These are phyloP conservation scores for Acanthoscelides obtectus DNA, from an alignment of 2,888 invertebrate species.

Conservation along the genomic window DNA sequence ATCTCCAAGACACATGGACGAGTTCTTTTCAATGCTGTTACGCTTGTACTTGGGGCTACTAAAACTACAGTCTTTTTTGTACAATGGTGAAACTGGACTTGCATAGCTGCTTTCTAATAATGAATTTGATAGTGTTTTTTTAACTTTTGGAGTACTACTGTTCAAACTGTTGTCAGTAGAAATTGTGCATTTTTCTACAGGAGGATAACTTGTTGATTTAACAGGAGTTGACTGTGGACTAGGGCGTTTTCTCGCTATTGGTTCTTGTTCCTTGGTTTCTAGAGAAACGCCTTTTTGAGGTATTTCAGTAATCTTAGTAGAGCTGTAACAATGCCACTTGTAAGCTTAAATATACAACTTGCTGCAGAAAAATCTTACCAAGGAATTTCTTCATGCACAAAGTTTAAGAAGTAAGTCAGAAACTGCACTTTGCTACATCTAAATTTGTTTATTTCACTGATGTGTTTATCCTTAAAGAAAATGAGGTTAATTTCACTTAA, in stretches of 20 bases:
- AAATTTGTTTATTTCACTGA: constrained; percentile 13
- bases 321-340: neutral
- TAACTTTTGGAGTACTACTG: constrained; percentile 28
- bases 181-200: neutral
- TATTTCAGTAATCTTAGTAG: neutral
- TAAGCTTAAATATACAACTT: neutral
- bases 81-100: constrained; percentile 38
- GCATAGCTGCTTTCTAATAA: constrained; percentile 17
- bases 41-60: constrained; percentile 22
- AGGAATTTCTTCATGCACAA: constrained; percentile 38
- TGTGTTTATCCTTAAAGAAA: constrained; percentile 22
- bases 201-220: constrained; percentile 7
- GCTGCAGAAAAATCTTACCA: constrained; percentile 27
- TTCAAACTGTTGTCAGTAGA: neutral
- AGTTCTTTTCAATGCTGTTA: constrained; percentile 16
- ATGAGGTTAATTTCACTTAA: constrained; percentile 14
- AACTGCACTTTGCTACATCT: constrained; percentile 37
- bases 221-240: neutral
- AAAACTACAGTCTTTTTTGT: constrained; percentile 25
- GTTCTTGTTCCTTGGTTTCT: constrained; percentile 1
- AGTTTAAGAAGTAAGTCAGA: constrained; percentile 42
- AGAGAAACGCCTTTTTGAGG: neutral
- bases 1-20: constrained; percentile 40
- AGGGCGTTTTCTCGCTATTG: neutral
- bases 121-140: constrained; percentile 8